Base-by-base conservation (phyloP, 2,797 vertebrate genomes). In the Anabacerthia variegaticeps region DNA sequence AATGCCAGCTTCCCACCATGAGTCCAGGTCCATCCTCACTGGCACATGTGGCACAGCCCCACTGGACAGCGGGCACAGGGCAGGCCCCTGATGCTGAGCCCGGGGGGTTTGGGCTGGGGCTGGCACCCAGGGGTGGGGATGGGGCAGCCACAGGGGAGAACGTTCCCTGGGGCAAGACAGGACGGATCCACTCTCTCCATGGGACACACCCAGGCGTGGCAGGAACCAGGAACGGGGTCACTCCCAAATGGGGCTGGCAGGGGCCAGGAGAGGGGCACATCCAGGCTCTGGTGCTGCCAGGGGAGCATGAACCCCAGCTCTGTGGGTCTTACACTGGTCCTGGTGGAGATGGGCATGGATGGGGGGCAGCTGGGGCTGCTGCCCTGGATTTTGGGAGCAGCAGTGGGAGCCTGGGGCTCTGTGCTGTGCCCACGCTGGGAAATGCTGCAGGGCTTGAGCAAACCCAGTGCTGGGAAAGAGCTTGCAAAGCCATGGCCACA, bases 401-500 rank as follows among this genome's bases (percentile, higher is more conserved):
- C 0, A 1, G 9, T 5, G 21, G 58, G 32, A 63, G 62, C 14
- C 19, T 2, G 1, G 43, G 69, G 37, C 79, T 75, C 37, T 5
- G 27, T 0, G 12, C 52, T 14, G 18, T 46, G 43, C 19, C 19
- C 0, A 0, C 3, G 0, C 6, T 1, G 34, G 48, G 34, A 43
- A 37, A 39, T 63, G 32, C 59, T 79, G n/a, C 36, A 30, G 85
- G 17, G 10, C 26, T n/a, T 0, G 12, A 41, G 41, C n/a, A 79
- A 71, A 51, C 5, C 34, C 37, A 2, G 21, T 3, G 37, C 43
- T 48, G n/a, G 61, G 36, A 17, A 22, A 34, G 43, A 73, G 12
- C 27, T 55, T 7, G 3, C 59, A 39, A 46, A 65, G 65, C 41
- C 7, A 1, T 7, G 5, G 15, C 46, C 73, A 54, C 41, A 1